A percentile compares a stretch with the other conserved stretches of the same genome.
Evolutionary conservation across 2,888 invertebrate species (phyloP).

Genomic region (Plebejus anna): DNA sequence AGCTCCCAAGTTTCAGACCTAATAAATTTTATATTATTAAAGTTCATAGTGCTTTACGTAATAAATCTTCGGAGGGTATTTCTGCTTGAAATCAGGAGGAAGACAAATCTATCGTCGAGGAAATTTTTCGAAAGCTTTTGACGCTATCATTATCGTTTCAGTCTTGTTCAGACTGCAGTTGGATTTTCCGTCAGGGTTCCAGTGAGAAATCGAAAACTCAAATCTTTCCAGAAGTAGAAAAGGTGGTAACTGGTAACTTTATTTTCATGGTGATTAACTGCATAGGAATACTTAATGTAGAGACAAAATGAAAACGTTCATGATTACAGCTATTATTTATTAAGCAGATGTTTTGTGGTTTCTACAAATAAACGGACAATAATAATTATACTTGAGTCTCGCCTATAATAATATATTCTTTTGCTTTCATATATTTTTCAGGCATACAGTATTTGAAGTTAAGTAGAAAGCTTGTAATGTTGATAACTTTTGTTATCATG

Average conservation of each 20-base stretch:
- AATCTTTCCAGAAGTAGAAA: neutral
- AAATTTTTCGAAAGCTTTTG: constrained; percentile 6
- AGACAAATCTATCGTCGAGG: neutral
- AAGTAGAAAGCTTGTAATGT: no score
- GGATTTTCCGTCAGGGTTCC: neutral
- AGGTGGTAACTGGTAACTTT: neutral
- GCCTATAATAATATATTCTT: neutral
- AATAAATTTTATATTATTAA: neutral
- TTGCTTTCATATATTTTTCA: neutral
- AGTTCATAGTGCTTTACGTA: neutral
- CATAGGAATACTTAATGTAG: neutral
- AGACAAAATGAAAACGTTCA: neutral
- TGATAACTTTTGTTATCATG: no score
- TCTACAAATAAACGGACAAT: neutral
- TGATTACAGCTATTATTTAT: neutral
- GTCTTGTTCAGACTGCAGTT: neutral
- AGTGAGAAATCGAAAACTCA: neutral
- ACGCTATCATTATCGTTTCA: neutral
- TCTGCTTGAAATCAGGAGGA: neutral
- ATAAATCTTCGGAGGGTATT: neutral
- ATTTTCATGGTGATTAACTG: neutral
- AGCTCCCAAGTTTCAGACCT: neutral
- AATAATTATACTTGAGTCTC: neutral
- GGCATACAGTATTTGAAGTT: no score
- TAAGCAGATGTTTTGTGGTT: neutral